Percentiles rank a stretch among this genome's conserved stretches.
Evolutionary conservation across 2,113 vertebrate genomes (phyloP).

Genomic region (Otocyon megalotis): DNA sequence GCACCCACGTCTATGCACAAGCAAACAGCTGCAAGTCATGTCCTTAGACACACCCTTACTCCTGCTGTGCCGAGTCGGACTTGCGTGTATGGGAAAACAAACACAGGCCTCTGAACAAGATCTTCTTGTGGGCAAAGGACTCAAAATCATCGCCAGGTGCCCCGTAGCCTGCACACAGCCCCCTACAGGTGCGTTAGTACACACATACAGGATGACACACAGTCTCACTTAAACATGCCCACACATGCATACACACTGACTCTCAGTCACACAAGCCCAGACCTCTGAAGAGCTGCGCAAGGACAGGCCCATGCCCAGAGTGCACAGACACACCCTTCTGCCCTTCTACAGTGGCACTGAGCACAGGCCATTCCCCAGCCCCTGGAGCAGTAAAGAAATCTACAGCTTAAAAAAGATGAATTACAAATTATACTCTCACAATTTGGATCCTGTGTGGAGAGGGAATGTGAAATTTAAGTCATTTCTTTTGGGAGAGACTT

Average conservation of each 20-base stretch:
- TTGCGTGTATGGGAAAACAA: not conserved
- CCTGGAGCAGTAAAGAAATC: conserved; percentile 80
- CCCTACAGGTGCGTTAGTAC: not conserved
- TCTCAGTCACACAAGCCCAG: not conserved
- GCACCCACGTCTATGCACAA: not conserved
- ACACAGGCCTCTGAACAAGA: not conserved
- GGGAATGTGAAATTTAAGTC: conserved; percentile 85
- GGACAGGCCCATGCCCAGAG: not conserved
- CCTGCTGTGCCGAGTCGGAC: not conserved
- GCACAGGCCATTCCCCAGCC: not conserved
- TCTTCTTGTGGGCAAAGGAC: not conserved
- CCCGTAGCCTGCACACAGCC: not conserved
- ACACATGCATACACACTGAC: not conserved
- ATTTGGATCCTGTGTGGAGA: conserved; percentile 80
- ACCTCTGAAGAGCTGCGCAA: not conserved
- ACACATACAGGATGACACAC: not conserved
- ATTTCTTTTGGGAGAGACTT: conserved; percentile 77
- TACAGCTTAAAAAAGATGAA: conserved; percentile 92
- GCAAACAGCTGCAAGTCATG: not conserved
- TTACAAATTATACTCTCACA: conserved; percentile 88
- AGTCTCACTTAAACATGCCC: not conserved
- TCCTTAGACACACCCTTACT: not conserved
- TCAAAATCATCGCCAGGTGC: not conserved
- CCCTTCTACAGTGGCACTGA: not conserved
- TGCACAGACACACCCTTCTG: not conserved